These are phyloP conservation scores for Anabas testudineus DNA, from an alignment of 2,797 vertebrate species.

Conservation along the genomic window DNA sequence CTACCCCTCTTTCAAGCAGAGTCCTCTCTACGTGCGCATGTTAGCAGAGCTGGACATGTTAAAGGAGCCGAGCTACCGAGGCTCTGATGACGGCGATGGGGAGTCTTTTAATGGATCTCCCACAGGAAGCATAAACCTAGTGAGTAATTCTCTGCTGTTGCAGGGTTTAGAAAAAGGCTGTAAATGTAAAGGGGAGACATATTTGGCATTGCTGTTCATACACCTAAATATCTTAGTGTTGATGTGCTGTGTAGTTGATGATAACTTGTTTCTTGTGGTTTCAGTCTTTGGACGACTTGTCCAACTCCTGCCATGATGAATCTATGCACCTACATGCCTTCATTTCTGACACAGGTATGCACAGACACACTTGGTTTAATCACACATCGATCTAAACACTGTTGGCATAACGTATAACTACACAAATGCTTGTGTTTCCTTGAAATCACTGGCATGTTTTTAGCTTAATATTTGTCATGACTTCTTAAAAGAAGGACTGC, in stretches of 20 bases:
- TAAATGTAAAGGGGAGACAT: not conserved
- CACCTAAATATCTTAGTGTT: not conserved
- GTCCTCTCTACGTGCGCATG: slow-evolving; percentile 95
- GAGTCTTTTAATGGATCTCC: slow-evolving; percentile 99
- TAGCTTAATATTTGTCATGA: too few relatives aligned
- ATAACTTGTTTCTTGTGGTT: slow-evolving; percentile 48
- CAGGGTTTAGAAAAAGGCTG: not conserved
- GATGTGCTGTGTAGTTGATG: not conserved
- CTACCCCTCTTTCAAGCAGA: slow-evolving; percentile 97
- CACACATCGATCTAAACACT: not conserved
- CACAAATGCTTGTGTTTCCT: too few relatives aligned
- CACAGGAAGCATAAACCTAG: slow-evolving; percentile 96
- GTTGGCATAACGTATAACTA: not conserved
- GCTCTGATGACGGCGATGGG: slow-evolving; percentile 95
- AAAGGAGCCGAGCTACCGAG: slow-evolving; percentile 97
- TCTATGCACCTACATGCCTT: slow-evolving; percentile 91
- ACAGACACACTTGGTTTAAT: slow-evolving; percentile 1
- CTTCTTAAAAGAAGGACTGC: not conserved
- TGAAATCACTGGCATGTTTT: too few relatives aligned
- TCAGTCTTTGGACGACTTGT: slow-evolving; percentile 97
- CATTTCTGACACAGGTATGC: slow-evolving; percentile 96
- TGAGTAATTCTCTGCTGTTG: slow-evolving; percentile 66
- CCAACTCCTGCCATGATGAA: slow-evolving; percentile 92
- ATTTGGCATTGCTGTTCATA: fast-evolving
- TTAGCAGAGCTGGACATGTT: slow-evolving; percentile 98